Base-by-base conservation (phyloP, 2,113 vertebrate genomes). In the Ctenomys sociabilis region DNA sequence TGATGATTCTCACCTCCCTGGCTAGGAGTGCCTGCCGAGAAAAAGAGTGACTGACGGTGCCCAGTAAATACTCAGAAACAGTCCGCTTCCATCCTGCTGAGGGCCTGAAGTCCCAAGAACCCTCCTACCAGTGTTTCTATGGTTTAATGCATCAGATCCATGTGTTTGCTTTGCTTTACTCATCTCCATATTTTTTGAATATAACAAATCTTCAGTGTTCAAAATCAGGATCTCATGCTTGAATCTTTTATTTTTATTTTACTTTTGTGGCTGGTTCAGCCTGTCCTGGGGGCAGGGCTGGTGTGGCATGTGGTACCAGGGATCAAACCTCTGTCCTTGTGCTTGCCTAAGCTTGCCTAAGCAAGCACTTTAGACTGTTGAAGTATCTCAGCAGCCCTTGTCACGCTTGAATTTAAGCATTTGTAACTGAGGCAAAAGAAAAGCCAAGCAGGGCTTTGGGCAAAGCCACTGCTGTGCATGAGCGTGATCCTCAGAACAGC, bases 321-420 rank as follows among this genome's bases (percentile, higher is more conserved):
- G 54, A 57, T 17, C 16, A 17, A 57, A 57, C 54, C 54, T 57
- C 54, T 17, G 54, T 57, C 16, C 16, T 17, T 57, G 16, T 17
- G 16, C 54, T 57, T 57, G 16, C 17, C 4, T 57, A 57, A 57
- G 17, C 16, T 57, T 57, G 16, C 54, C 16, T 57, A 57, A 57
- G 54, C 3, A 57, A 16, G 54, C 16, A 16, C 54, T 57, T 57
- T 57, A 57, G 54, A 57, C 16, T 57, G 54, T 16, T 57, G 54
- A 57, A 16, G 14, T 57, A 57, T 57, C 54, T 57, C 16, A 16
- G 16, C 54, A 16, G 54, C 54, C 17, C 54, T 19, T 57, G 54
- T 84, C n/a, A 28, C 94, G 90, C 92, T 93, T 95, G 94, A 95
- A 97, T 95, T 96, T 95, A 97, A 97, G 95, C 45, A 89, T 87